phyloP scores from a whole-genome alignment of 37 sponge, comb jelly and placozoan genomes.

The Hexactinellida sp. region DNA sequence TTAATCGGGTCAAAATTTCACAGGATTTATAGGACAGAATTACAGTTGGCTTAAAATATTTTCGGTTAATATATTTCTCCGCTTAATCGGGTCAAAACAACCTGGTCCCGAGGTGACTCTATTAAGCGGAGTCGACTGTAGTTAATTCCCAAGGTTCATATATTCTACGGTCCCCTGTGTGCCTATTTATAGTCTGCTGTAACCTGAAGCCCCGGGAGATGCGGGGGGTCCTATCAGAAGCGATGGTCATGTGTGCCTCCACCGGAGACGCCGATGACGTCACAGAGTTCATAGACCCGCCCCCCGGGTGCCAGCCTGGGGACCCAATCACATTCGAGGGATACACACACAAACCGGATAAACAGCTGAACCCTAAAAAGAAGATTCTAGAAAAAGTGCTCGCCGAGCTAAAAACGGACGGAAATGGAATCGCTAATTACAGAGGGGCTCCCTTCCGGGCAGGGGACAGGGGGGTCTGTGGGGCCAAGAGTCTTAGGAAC shows the following conservation, averaged over 20 bases:
- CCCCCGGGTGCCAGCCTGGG: slow-evolving; percentile 59
- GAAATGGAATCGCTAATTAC: slow-evolving; percentile 61
- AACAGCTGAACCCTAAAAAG: slow-evolving; percentile 79
- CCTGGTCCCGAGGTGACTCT: no score
- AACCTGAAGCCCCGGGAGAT: slow-evolving; percentile 36
- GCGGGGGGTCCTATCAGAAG: slow-evolving; percentile 73
- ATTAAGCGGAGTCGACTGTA: no score
- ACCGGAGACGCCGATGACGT: slow-evolving; percentile 25
- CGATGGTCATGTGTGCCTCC: slow-evolving; percentile 96
- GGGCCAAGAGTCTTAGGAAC: slow-evolving; percentile 38
- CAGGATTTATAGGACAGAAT: no score
- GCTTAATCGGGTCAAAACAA: no score
- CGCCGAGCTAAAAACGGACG: slow-evolving; percentile 53
- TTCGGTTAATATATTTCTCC: no score
- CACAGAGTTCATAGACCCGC: slow-evolving; percentile 73
- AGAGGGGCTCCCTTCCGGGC: slow-evolving; percentile 46
- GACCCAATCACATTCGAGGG: slow-evolving; percentile 71
- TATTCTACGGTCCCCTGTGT: no score
- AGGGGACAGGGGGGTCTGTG: slow-evolving; percentile 61
- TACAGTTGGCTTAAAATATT: no score
- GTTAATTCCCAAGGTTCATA: no score
- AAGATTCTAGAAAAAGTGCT: slow-evolving; percentile 77
- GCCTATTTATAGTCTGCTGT: not conserved
- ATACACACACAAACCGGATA: slow-evolving; percentile 73
- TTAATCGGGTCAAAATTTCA: no score